These are phyloP conservation scores for Muricea muricata DNA, from an alignment of 92 coral and sea anemone species.

Conservation along the genomic window DNA sequence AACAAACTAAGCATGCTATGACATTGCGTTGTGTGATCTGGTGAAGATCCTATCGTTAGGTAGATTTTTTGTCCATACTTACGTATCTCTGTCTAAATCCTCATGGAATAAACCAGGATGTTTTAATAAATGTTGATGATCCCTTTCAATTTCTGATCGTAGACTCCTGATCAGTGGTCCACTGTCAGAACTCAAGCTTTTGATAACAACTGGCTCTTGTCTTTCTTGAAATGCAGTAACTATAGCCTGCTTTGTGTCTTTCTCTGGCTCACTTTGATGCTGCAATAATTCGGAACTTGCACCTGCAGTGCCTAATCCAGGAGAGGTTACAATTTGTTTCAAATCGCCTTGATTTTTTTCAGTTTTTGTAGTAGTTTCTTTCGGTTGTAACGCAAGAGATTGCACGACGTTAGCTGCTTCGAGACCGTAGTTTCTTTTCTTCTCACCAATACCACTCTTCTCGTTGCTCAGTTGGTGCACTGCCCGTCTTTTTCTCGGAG, in stretches of 20 bases:
- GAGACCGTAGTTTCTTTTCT: neutral
- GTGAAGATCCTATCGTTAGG: no score
- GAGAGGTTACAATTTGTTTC: neutral
- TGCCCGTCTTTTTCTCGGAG: neutral
- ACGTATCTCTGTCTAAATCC: constrained; percentile 89
- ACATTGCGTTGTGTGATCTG: no score
- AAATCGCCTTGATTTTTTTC: neutral
- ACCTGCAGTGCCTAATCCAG: neutral
- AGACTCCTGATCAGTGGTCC: neutral
- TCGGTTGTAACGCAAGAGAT: neutral
- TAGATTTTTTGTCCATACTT: constrained; percentile 55
- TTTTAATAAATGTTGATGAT: neutral
- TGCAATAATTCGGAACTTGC: neutral
- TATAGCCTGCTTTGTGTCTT: neutral
- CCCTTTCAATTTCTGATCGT: neutral
- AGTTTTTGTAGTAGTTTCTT: neutral
- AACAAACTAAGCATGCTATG: no score
- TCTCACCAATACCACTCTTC: neutral
- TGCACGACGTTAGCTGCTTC: neutral
- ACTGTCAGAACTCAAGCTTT: neutral
- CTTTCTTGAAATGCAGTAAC: neutral
- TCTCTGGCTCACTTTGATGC: neutral
- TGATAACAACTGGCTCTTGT: neutral
- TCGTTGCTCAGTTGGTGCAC: neutral
- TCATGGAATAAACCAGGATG: constrained; percentile 69